These are phyloP conservation scores for Lepidochitona cinerea DNA, from an alignment of 2,888 invertebrate species.

Conservation along the genomic window DNA sequence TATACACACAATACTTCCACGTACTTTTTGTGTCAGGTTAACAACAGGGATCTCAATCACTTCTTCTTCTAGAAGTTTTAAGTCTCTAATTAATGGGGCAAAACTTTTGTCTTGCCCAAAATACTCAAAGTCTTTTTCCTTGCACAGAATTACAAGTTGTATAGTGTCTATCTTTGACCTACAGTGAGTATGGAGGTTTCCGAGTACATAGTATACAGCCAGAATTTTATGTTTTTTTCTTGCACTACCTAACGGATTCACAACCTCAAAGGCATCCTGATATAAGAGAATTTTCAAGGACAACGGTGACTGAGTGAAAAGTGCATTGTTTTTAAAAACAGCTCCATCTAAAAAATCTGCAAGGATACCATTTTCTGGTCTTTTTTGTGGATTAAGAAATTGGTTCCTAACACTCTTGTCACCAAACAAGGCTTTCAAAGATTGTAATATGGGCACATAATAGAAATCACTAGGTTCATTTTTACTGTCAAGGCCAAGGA, in stretches of 20 bases:
- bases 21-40: background rate
- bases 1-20: background rate
- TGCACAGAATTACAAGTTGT: background rate
- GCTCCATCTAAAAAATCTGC: background rate
- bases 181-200: background rate
- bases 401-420: background rate
- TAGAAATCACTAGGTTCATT: background rate
- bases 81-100: background rate
- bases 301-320: background rate
- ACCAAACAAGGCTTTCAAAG: background rate
- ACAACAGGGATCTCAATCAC: background rate
- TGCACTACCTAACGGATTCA: constrained; percentile 2
- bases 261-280: constrained; percentile 4
- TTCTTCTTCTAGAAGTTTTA: background rate
- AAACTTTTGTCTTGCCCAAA: background rate
- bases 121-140: background rate
- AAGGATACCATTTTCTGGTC: background rate
- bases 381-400: background rate
- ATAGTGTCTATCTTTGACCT: background rate
- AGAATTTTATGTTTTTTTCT: constrained; percentile 6
- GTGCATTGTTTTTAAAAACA: background rate
- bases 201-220: background rate
- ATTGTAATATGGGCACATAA: constrained; percentile 13
- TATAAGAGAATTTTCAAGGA: constrained; percentile 1
- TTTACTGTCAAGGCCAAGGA: constrained; percentile 8